phyloP scores from a whole-genome alignment of 2,113 vertebrate genomes.

The Tamias sibiricus region DNA sequence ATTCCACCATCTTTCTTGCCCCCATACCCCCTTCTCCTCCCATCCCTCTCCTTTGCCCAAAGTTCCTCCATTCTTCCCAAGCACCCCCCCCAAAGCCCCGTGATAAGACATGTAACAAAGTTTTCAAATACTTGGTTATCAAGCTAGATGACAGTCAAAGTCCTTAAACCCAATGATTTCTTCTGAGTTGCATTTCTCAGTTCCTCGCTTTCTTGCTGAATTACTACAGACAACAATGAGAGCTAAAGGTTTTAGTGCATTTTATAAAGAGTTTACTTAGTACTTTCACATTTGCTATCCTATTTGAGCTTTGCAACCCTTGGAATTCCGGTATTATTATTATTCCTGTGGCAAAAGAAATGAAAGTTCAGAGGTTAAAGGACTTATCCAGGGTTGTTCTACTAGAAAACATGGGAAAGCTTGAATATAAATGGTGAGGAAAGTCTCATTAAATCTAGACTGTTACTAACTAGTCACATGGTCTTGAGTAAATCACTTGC shows the following conservation, averaged over 20 bases:
- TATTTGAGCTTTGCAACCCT: neutral
- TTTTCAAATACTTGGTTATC: neutral
- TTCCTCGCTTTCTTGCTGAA: neutral
- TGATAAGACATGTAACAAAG: neutral
- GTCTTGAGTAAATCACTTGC: neutral
- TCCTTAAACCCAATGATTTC: neutral
- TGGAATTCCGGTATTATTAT: neutral
- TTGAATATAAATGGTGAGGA: neutral
- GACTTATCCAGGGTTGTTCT: neutral
- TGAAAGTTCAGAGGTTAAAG: neutral
- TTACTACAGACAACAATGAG: neutral
- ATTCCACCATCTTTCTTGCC: no score
- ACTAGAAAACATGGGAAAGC: neutral
- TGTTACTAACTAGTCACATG: neutral
- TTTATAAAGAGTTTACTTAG: slow-evolving; percentile 41
- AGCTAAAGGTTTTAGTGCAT: neutral
- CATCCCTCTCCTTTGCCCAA: no score
- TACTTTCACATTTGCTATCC: neutral
- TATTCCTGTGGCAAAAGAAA: neutral
- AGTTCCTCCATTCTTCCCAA: no score
- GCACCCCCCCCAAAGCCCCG: neutral
- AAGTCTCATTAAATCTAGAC: neutral
- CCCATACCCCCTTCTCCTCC: no score
- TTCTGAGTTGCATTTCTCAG: neutral
- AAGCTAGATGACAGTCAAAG: neutral